Evolutionary conservation across 2,888 invertebrate genomes (phyloP), one percentile per base, ranked within the genome.

Genomic region (Fragum sueziense): DNA sequence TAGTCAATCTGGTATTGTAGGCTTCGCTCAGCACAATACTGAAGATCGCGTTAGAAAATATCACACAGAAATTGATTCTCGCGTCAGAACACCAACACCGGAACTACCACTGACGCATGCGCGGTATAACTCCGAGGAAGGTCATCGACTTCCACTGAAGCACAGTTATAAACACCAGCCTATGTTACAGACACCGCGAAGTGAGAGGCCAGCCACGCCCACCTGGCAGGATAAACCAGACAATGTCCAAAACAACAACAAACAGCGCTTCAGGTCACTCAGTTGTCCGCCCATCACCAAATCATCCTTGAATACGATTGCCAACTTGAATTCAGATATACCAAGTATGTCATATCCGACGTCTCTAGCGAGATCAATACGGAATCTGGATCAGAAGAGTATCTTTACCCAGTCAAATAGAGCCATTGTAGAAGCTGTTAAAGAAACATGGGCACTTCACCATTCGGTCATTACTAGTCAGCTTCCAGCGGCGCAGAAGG

Each of bases 391-490:
- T 11, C 68, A 68, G 20, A 79, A 69, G 22, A 75, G 71, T 25
- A 34, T 74, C 11, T 59, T 70, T 17, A 54, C 79, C 0, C 54
- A 65, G 6, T 47, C 70, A 0, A 59, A 70, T 1, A 51, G 65
- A 47, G 70, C 29, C 7, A 65, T 68, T n/a, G 74, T 79, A 29
- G 79, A 82, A 20, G 70, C 81, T 2, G 73, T 84, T 9, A 79
- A 78, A 25, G 79, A 84, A 69, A 75, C 81, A 0, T 84, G 81
- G 81, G 81, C 81, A 1, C 51, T 68, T 54, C 84, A 81, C 47
- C 79, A 79, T 33, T 76, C 76, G 11, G 74, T 75, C 6, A 73
- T 76, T 69, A 73, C 73, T 2, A 77, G 52, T 51, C 59, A 52
- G 22, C 27, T 76, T 14, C 37, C 76, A 11, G 20, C 17, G 7